phyloP scores from a whole-genome alignment of 2,888 invertebrate genomes.

The Ormyrus labotus region DNA sequence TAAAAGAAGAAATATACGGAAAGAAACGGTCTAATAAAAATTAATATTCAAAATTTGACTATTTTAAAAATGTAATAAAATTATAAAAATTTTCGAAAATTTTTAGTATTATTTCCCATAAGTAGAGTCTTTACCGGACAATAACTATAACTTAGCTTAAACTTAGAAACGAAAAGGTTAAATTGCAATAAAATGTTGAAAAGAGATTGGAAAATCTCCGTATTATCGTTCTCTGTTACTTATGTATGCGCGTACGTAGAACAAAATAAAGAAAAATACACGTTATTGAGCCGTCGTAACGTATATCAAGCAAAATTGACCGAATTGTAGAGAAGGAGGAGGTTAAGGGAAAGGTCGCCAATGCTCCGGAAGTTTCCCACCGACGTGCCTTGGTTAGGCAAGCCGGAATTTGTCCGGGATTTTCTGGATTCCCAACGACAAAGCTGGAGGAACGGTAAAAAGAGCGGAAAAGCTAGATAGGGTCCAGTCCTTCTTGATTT shows the following conservation, averaged over 20 bases:
- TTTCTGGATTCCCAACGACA: constrained; percentile 33
- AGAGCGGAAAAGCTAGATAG: background rate
- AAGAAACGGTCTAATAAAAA: too few species aligned
- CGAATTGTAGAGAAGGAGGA: background rate
- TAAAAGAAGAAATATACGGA: too few species aligned
- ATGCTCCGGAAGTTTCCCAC: constrained; percentile 39
- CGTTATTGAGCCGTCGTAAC: constrained; percentile 15
- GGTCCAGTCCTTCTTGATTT: background rate
- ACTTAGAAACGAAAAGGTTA: too few species aligned
- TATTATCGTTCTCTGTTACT: too few species aligned
- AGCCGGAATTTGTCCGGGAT: constrained; percentile 42
- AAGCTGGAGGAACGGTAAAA: constrained; percentile 14
- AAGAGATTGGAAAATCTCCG: too few species aligned
- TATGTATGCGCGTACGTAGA: background rate
- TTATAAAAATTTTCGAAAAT: too few species aligned
- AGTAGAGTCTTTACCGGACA: too few species aligned
- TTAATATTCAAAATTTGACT: too few species aligned
- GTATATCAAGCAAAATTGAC: constrained; percentile 1
- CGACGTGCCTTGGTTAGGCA: constrained; percentile 43
- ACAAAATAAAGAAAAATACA: background rate
- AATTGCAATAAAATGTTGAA: too few species aligned
- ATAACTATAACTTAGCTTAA: too few species aligned
- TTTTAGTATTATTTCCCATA: too few species aligned
- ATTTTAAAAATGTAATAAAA: too few species aligned
- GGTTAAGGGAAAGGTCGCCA: background rate